phyloP scores from a whole-genome alignment of 2,113 vertebrate genomes.

The Nannobrachium achirus region DNA sequence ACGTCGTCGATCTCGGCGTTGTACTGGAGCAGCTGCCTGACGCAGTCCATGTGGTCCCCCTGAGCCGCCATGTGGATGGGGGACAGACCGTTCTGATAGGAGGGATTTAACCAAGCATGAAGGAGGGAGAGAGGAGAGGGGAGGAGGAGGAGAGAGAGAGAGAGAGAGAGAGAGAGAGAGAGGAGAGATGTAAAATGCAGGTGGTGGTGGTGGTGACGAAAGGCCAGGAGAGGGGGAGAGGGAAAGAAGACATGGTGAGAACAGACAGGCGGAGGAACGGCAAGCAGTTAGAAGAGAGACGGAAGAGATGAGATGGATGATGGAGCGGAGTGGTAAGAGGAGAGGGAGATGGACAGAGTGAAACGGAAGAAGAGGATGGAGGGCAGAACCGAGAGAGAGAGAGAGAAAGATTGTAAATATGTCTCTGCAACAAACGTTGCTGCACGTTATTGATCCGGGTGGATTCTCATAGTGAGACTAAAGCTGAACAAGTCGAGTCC shows the following conservation, averaged over 20 bases:
- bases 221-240: neutral
- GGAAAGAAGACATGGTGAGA: no score
- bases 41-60: constrained; percentile 96
- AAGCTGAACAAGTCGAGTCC: neutral
- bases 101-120: no score
- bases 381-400: no score
- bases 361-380: neutral
- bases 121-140: neutral
- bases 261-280: no score
- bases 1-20: constrained; percentile 95
- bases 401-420: no score
- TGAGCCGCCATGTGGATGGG: constrained; percentile 99
- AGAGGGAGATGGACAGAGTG: constrained; percentile 5
- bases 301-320: neutral
- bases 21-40: constrained; percentile 92
- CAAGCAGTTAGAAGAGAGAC: neutral
- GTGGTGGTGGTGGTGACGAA: neutral
- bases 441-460: no score
- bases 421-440: neutral
- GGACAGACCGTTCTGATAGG: constrained; percentile 89
- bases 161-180: neutral
- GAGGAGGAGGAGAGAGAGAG: neutral
- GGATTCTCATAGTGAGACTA: neutral
- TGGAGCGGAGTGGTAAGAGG: no score
- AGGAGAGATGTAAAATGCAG: neutral